Evolutionary conservation across 2,888 invertebrate species (phyloP).

Genomic region (Andrena bicolor): DNA sequence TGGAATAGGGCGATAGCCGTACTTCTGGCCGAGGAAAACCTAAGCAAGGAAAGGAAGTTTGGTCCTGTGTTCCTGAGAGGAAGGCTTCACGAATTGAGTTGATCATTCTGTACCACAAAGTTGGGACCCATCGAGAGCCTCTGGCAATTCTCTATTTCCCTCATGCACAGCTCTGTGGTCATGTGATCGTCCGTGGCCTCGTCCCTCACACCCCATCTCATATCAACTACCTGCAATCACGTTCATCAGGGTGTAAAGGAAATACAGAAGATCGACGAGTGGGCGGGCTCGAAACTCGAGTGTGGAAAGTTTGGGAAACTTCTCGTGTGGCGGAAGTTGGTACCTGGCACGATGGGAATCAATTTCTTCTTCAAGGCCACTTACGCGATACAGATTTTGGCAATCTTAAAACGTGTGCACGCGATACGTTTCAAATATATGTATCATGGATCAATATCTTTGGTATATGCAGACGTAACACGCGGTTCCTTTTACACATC

Average conservation of each 20-base stretch:
- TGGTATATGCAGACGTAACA: not conserved
- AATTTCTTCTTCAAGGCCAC: slow-evolving; percentile 66
- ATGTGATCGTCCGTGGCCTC: slow-evolving; percentile 99
- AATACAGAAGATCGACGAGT: not conserved
- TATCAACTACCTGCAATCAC: slow-evolving; percentile 94
- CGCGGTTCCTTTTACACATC: not conserved
- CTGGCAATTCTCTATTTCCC: slow-evolving; percentile 99
- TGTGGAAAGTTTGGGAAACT: slow-evolving; percentile 28
- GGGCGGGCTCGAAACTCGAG: not conserved
- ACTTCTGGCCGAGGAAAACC: slow-evolving; percentile 98
- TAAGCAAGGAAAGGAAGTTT: slow-evolving; percentile 74
- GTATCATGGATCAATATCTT: not conserved
- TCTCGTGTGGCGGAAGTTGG: slow-evolving; percentile 31
- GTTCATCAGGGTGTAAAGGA: not conserved
- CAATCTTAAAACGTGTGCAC: not conserved
- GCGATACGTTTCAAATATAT: not conserved
- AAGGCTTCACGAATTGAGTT: not conserved
- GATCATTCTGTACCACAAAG: slow-evolving; percentile 90
- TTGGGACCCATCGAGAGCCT: slow-evolving; percentile 98
- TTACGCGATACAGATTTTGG: slow-evolving; percentile 6
- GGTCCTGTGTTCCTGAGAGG: not conserved
- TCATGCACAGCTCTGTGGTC: slow-evolving; percentile 99
- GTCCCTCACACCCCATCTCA: slow-evolving; percentile 99
- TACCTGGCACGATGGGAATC: slow-evolving; percentile 69
- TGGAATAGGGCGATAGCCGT: slow-evolving; percentile 98